Conservation (phyloP, 2,797 vertebrate genomes). For the Myiotriccus ornatus region DNA sequence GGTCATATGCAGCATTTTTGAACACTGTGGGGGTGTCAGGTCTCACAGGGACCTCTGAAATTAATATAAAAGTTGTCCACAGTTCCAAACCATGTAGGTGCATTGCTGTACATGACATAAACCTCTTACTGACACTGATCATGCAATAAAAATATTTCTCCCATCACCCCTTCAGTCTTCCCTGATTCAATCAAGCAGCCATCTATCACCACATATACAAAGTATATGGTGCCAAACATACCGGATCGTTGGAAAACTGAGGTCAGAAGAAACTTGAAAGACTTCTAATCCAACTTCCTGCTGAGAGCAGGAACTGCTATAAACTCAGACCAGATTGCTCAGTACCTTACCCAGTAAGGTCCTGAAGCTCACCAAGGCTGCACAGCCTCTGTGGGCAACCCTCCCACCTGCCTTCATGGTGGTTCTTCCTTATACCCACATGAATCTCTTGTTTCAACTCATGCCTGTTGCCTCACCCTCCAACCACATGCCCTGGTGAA, state of each 20-base stretch:
- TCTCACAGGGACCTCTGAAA: neutral
- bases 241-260: fast-evolving
- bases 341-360: neutral
- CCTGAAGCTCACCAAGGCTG: neutral
- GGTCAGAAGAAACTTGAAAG: neutral
- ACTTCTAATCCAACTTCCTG: neutral
- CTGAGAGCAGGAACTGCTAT: neutral
- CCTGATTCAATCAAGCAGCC: neutral
- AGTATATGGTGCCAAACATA: neutral
- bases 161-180: neutral
- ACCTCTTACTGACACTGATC: neutral
- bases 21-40: neutral
- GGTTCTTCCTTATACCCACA: neutral
- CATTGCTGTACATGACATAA: neutral
- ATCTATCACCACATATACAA: neutral
- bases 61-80: neutral
- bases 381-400: neutral
- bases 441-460: neutral
- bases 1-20: neutral
- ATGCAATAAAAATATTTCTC: neutral
- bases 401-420: fast-evolving
- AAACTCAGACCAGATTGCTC: neutral
- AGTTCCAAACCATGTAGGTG: neutral
- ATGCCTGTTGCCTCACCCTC: neutral
- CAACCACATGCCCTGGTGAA: fast-evolving